A percentile compares a stretch with the other conserved stretches of the same genome.
These are phyloP conservation scores for Cheumatopsyche charites DNA, from an alignment of 1,140 invertebrate genomes.

Conservation along the genomic window DNA sequence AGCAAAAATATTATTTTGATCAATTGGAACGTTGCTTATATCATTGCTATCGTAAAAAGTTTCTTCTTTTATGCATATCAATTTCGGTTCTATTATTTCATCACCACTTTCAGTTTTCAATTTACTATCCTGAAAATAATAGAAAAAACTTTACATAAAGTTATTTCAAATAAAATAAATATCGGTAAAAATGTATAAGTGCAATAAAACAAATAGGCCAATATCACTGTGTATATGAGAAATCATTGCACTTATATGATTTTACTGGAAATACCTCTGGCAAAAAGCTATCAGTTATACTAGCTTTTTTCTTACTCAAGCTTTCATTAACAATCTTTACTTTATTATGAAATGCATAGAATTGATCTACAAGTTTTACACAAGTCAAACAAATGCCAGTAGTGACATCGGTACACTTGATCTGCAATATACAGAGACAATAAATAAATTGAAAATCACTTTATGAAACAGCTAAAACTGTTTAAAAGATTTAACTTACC, in stretches of 20 bases:
- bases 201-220: no score
- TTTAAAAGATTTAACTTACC: neutral
- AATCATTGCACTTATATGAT: neutral
- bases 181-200: no score
- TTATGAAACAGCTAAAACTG: neutral
- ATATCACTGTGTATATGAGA: neutral
- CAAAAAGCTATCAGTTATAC: no score
- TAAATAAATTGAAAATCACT: neutral
- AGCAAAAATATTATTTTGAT: neutral
- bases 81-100: neutral
- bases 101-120: neutral
- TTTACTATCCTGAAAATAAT: neutral
- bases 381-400: conserved; percentile 11
- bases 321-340: neutral
- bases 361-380: neutral
- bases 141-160: neutral
- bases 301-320: conserved; percentile 19
- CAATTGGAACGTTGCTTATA: neutral
- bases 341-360: conserved; percentile 15
- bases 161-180: neutral
- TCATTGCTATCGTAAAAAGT: neutral
- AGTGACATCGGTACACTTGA: conserved; percentile 21
- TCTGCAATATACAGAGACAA: conserved; percentile 1
- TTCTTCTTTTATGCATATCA: neutral
- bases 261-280: neutral